A percentile compares a stretch with the other conserved stretches of the same genome.
These are phyloP conservation scores for Premnoplex brunnescens DNA, from an alignment of 2,797 vertebrate species.

Conservation along the genomic window DNA sequence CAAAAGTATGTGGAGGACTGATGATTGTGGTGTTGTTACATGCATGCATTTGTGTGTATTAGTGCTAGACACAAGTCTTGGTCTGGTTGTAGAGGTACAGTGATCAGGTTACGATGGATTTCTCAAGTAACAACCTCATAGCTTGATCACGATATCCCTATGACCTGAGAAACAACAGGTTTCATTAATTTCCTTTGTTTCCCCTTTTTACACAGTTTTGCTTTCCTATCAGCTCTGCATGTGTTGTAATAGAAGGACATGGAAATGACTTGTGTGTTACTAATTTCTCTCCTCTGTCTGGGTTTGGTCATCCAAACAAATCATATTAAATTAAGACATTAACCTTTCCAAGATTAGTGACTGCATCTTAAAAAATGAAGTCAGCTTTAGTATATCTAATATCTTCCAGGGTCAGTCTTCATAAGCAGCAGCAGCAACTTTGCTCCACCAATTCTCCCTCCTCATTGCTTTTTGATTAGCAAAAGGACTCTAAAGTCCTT, in stretches of 20 bases:
- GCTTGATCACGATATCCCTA: constrained; percentile 73
- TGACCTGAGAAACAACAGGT: constrained; percentile 60
- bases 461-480: not conserved
- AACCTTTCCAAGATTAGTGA: not conserved
- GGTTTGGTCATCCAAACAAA: not conserved
- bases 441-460: not conserved
- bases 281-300: not conserved
- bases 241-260: not conserved
- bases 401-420: not conserved
- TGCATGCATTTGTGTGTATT: constrained; percentile 58
- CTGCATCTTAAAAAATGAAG: not conserved
- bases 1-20: constrained; percentile 76
- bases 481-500: not conserved
- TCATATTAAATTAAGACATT: not conserved
- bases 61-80: constrained; percentile 21
- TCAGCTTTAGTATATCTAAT: not conserved
- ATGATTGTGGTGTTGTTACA: constrained; percentile 38
- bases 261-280: not conserved
- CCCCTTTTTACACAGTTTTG: not conserved
- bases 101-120: constrained; percentile 74
- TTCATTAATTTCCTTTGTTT: not conserved
- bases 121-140: constrained; percentile 66
- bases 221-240: not conserved
- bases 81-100: constrained; percentile 75
- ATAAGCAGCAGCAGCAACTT: not conserved